A percentile compares a stretch with the other conserved stretches of the same genome.
Conservation (phyloP, 2,797 vertebrate species). For the Poecilia velifera region DNA sequence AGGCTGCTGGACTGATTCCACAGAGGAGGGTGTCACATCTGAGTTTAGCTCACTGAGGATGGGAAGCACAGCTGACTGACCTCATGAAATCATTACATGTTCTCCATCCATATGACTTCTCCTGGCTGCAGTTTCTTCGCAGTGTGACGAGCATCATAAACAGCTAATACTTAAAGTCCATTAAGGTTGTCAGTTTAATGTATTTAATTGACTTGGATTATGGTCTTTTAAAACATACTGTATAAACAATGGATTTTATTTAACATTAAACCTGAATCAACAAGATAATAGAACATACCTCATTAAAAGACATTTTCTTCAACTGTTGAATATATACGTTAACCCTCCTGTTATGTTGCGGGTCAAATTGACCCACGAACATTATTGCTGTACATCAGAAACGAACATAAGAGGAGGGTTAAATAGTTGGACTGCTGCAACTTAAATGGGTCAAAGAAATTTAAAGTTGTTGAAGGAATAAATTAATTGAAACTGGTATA, state of each 20-base stretch:
- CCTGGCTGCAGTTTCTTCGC: slow-evolving; percentile 14
- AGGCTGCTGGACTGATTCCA: slow-evolving; percentile 43
- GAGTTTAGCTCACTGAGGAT: slow-evolving; percentile 47
- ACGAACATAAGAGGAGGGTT: too few species aligned
- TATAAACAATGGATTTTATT: neutral
- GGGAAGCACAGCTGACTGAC: slow-evolving; percentile 57
- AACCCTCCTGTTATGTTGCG: too few species aligned
- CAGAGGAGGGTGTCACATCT: slow-evolving; percentile 44
- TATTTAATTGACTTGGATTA: neutral
- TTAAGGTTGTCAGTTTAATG: slow-evolving; percentile 4
- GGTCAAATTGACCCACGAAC: too few species aligned
- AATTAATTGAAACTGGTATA: neutral
- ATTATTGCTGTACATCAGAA: too few species aligned
- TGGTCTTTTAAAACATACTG: neutral
- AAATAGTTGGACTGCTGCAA: neutral
- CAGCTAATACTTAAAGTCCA: neutral
- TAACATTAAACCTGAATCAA: neutral
- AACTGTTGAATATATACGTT: neutral
- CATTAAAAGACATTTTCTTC: neutral
- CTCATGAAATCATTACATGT: slow-evolving; percentile 47
- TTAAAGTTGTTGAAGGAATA: neutral
- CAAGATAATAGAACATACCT: neutral
- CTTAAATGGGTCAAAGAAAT: neutral
- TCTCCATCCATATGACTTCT: slow-evolving; percentile 27
- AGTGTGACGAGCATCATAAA: neutral